Conservation (phyloP, 2,113 vertebrate species). For the Lepisosteus oculatus region DNA sequence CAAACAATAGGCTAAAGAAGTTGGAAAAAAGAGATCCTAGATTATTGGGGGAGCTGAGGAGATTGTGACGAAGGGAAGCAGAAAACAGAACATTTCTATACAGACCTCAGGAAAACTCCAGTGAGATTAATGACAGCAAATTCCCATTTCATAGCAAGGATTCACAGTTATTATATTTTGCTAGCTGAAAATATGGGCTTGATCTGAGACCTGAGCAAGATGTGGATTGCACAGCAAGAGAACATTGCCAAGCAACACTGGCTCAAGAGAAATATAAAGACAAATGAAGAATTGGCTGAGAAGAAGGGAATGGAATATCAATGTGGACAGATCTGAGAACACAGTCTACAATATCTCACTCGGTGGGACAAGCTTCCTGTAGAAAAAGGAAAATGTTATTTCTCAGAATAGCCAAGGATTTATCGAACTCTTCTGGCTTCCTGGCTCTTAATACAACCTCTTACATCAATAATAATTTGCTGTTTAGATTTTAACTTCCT, state of each 20-base stretch:
- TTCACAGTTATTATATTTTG: constrained; percentile 72
- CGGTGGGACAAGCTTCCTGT: constrained; percentile 53
- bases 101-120: neutral
- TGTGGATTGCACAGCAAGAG: constrained; percentile 67
- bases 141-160: constrained; percentile 43
- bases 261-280: constrained; percentile 74
- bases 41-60: too few relatives aligned
- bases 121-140: neutral
- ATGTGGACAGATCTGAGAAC: constrained; percentile 57
- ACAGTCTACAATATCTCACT: constrained; percentile 63
- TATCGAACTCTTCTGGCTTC: constrained; percentile 41
- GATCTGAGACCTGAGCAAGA: constrained; percentile 71
- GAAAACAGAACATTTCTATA: neutral
- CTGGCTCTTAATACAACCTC: constrained; percentile 32
- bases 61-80: too few relatives aligned
- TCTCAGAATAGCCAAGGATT: constrained; percentile 44
- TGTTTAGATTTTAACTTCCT: constrained; percentile 36
- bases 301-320: constrained; percentile 59
- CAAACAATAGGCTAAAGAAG: neutral
- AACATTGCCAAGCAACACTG: constrained; percentile 60
- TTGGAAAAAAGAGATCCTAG: neutral
- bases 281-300: constrained; percentile 66
- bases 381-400: constrained; percentile 47
- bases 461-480: constrained; percentile 44
- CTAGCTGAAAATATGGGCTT: constrained; percentile 71